Base-by-base conservation (phyloP, 1,140 invertebrate genomes). In the Paramacrobiotus metropolitanus region DNA sequence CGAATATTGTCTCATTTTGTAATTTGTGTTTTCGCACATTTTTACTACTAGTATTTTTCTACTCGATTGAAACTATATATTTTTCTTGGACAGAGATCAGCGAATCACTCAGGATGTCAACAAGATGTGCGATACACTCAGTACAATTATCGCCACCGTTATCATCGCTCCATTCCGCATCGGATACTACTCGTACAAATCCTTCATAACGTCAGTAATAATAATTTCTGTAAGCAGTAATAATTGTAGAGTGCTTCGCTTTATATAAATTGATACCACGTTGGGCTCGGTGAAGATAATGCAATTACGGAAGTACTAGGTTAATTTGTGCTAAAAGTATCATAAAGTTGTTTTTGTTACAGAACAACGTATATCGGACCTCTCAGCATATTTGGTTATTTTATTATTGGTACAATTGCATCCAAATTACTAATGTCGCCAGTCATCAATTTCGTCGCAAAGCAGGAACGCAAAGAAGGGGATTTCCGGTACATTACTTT, bases 391-490 rank as follows among this genome's bases (percentile, higher is more conserved):
- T 73, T 80, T 63, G 62, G 69, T 0, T 80, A 79, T 64, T 82
- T 82, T 66, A n/a, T 79, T 2, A 61, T 80, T 3, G 75, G 75
- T 18, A 79, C 78, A 1, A 61, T 78, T 1, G 68, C 80, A 28
- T 81, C 81, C 68, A 79, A 77, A 64, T 64, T 79, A 2, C 67
- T 82, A 0, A 79, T 82, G 73, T 73, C 76, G 2, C 78, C 78
- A 18, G 76, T 81, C n/a, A 77, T 80, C n/a, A 67, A 67, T 31
- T 72, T 71, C 59, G 76, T 80, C 21, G 75, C 76, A 31, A 67
- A 71, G 59, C 77, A 80, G 69, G 79, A 82, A 65, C 71, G 73
- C 66, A 72, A 68, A 64, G 81, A 82, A 68, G 81, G 81, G 59
- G 73, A 80, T 70, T 81, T 81, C 65, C 74, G 79, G 75, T 80